Base-by-base conservation (phyloP, 2,797 vertebrate species). In the Microchirus variegatus region DNA sequence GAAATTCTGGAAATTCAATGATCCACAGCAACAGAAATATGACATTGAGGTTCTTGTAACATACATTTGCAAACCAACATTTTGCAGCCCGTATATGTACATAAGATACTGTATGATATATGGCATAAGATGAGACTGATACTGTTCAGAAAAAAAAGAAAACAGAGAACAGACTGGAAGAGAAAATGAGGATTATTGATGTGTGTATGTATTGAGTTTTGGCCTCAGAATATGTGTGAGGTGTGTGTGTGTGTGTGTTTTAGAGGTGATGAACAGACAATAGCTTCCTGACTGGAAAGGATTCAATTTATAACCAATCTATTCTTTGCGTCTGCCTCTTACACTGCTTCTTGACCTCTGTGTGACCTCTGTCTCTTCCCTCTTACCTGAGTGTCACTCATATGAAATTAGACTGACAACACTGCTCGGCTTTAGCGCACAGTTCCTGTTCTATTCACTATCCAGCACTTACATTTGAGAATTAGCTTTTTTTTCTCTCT, bases 241-340 rank as follows among this genome's bases (percentile, higher is more conserved):
- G 49, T 17, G 49, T 53, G 53, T 68, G 58, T 54, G 59, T 70
- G 59, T 61, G 54, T 63, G 61, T 66, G 58, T 74, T 70, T 76
- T 52, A 58, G 46, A 63, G 46, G 50, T 57, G 54, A 72, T 52
- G 69, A 76, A 61, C 63, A 73, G 72, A 77, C 73, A 86, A 68
- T 62, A 53, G 73, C 40, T 66, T 57, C 70, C 59, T 64, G 68
- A 42, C 75, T 77, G 70, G 75, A 81, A 75, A 70, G 66, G 43
- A 73, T 87, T 86, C 61, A 48, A 81, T 86, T 80, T 82, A 64
- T 83, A 63, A 44, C 69, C 69, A 59, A 70, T 82, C 62, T 56
- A 58, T 73, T 31, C 16, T 55, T 52, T 58, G 14, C 35, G 41
- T 73, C 19, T 31, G 43, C 41, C 44, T 55, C 47, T 22, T 63